Percentiles rank a stretch among this genome's conserved stretches.
These are phyloP conservation scores for Chrysomela aeneicollis DNA, from an alignment of 2,888 invertebrate genomes.

Conservation along the genomic window DNA sequence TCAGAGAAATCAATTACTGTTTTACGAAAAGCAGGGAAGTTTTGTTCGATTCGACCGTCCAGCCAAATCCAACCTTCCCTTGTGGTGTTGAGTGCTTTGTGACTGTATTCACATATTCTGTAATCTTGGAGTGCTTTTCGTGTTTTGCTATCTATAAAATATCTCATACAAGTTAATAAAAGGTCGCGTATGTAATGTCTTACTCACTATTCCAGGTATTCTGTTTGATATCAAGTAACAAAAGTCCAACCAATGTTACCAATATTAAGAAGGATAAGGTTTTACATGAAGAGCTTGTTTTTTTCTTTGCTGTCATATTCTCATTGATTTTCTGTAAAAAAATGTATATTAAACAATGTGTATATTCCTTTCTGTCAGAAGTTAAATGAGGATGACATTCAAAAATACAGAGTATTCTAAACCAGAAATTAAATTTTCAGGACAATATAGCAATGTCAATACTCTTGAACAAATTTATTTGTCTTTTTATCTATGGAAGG, in stretches of 20 bases:
- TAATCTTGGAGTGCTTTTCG: slow-evolving; percentile 71
- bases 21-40: slow-evolving; percentile 73
- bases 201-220: slow-evolving; percentile 75
- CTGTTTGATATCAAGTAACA: slow-evolving; percentile 72
- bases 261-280: slow-evolving; percentile 70
- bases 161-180: background rate
- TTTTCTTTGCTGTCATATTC: slow-evolving; percentile 60
- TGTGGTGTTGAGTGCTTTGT: slow-evolving; percentile 69
- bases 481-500: no score
- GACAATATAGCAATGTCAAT: no score
- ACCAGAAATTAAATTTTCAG: no score
- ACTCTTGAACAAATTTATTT: no score
- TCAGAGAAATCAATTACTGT: slow-evolving; percentile 65
- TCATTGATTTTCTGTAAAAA: slow-evolving; percentile 59
- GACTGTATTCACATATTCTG: slow-evolving; percentile 71
- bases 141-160: slow-evolving; percentile 58
- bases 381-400: background rate
- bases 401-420: no score
- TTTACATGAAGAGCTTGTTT: slow-evolving; percentile 68
- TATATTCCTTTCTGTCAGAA: slow-evolving; percentile 5
- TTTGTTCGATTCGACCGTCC: slow-evolving; percentile 73
- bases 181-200: background rate
- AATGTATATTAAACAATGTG: slow-evolving; percentile 4
- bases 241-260: slow-evolving; percentile 66
- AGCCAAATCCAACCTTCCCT: slow-evolving; percentile 69